phyloP scores from a whole-genome alignment of 92 coral and sea anemone species.

The Desmophyllum pertusum region DNA sequence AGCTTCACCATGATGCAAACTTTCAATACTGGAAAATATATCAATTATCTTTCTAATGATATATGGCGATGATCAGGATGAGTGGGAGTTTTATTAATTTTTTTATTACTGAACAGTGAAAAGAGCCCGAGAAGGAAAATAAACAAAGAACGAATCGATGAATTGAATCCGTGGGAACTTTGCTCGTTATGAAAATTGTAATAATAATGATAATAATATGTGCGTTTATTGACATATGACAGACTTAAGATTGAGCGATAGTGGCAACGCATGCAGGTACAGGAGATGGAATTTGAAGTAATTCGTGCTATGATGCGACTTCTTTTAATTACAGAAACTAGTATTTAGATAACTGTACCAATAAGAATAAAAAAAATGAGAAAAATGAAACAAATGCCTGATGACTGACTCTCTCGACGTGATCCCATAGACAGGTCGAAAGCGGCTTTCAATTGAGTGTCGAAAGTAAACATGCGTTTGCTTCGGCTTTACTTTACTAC shows the following conservation, averaged over 20 bases:
- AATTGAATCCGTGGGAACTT: neutral
- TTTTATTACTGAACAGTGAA: neutral
- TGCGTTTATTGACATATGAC: neutral
- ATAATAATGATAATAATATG: neutral
- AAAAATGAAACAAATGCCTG: too few species aligned
- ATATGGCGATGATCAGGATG: neutral
- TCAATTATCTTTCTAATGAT: neutral
- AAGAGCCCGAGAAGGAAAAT: neutral
- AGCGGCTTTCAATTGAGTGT: too few species aligned
- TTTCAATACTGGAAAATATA: conserved; percentile 19
- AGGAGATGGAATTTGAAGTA: neutral
- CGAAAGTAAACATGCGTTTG: too few species aligned
- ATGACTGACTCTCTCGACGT: too few species aligned
- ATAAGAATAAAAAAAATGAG: too few species aligned
- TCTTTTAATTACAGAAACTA: neutral
- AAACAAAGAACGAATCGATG: neutral
- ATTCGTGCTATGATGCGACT: neutral
- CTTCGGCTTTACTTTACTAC: too few species aligned
- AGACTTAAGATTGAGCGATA: neutral
- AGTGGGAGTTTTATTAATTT: neutral
- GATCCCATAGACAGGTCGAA: neutral
- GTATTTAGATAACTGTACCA: neutral
- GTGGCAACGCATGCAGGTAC: neutral
- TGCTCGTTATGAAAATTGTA: neutral
- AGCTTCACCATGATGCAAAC: neutral